These are phyloP conservation scores for Peromyscus polionotus DNA, from an alignment of 2,113 vertebrate genomes.

Conservation along the genomic window DNA sequence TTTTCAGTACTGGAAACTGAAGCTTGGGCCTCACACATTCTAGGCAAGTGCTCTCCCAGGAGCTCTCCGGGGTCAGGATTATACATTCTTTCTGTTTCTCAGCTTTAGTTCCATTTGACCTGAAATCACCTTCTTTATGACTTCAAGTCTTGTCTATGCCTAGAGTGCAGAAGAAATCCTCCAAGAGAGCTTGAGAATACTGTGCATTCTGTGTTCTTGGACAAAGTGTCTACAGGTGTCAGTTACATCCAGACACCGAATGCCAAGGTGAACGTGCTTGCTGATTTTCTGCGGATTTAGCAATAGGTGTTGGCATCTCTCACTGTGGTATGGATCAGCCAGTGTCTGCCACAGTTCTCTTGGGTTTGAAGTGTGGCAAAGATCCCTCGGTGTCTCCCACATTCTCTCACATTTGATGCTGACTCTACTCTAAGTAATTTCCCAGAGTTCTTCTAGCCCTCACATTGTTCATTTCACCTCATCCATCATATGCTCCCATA, in stretches of 20 bases:
- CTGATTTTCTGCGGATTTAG: constrained; percentile 11
- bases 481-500: background rate
- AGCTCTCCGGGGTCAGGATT: background rate
- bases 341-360: background rate
- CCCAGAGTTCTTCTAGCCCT: background rate
- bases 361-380: background rate
- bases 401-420: background rate
- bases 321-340: background rate
- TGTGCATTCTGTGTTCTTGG: background rate
- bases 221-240: background rate
- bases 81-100: background rate
- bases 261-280: background rate
- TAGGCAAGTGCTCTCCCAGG: background rate
- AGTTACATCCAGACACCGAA: background rate
- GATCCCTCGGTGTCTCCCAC: background rate
- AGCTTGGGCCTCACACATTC: background rate
- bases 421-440: background rate
- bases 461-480: background rate
- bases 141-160: background rate
- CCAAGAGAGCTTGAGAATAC: background rate
- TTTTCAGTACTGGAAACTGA: background rate
- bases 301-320: background rate
- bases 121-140: background rate
- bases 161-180: background rate
- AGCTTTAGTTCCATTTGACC: background rate